These are phyloP conservation scores for Anas platyrhynchos DNA, from an alignment of 2,113 vertebrate genomes.

Conservation along the genomic window DNA sequence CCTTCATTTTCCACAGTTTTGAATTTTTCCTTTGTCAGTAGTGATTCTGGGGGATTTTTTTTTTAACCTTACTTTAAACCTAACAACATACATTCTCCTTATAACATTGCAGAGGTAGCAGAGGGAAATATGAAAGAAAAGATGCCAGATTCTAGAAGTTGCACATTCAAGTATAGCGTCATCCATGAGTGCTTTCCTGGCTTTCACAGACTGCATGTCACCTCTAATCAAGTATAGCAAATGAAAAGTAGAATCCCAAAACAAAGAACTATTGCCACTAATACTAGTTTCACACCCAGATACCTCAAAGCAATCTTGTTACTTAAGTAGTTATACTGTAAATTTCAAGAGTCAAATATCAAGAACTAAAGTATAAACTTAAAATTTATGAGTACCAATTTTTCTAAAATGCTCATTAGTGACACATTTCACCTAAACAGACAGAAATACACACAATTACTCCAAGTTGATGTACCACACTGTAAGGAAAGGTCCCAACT, in stretches of 20 bases:
- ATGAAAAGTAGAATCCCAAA: neutral
- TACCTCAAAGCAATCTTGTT: conserved; percentile 13
- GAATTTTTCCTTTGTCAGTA: neutral
- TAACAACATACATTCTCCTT: neutral
- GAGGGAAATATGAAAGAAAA: neutral
- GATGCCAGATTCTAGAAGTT: conserved; percentile 3
- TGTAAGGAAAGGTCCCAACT: conserved; percentile 36
- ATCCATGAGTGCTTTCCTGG: neutral
- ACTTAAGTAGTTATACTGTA: conserved; percentile 1
- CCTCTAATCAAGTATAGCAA: neutral
- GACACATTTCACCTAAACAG: conserved; percentile 46
- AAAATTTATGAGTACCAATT: neutral
- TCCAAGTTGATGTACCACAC: conserved; percentile 35
- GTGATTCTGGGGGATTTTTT: neutral
- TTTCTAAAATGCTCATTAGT: conserved; percentile 40
- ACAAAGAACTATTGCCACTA: neutral
- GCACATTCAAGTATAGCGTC: neutral
- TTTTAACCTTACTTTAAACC: neutral
- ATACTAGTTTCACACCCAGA: neutral
- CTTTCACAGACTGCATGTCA: neutral
- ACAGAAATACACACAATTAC: conserved; percentile 32
- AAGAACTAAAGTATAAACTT: conserved; percentile 34
- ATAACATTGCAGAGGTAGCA: neutral
- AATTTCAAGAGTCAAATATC: neutral
- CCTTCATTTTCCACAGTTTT: neutral